Base-by-base conservation (phyloP, 2,113 vertebrate genomes). In the Dipodomys spectabilis region DNA sequence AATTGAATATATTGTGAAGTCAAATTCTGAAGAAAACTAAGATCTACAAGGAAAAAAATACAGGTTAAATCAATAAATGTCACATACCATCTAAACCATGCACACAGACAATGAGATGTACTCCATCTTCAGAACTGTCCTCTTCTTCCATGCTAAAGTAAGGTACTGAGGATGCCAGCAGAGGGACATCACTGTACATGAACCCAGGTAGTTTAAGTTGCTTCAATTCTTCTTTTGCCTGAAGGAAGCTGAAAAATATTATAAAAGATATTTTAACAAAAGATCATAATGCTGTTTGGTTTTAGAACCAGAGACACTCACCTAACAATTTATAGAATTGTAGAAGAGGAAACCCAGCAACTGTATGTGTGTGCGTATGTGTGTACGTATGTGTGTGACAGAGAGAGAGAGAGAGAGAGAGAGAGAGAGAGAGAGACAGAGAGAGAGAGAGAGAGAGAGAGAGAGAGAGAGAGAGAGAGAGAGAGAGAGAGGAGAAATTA, bases 51-150 rank as follows among this genome's bases (percentile, higher is more conserved):
- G 81, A 85, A 89, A 94, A 95, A 64, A 97, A 90, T 30, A 90
- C 32, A 77, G 72, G 83, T 53, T 74, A 94, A 5, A 44, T 30
- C 2, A 49, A 32, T 11, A 73, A 73, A 64, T 69, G 35, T 25
- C 82, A 92, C 98, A 23, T 98, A 99, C 99, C 99, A 74, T 99
- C 99, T 30, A 99, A 98, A 74, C 99, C 99, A 57, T 99, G 99
- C 39, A 99, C 99, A 80, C 99, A 99, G 92, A 99, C 99, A 92
- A 99, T 98, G 28, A 99, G 99, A 96, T 99, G 99, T 75, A 99
- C 99, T 93, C 99, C 99, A 88, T 99, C 99, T 80, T 99, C 99
- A 95, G 98, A 98, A 92, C 97, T 97, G 80, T 99, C 99, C 78
- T 99, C 99, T 15, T 99, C 99, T 97, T 99, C 99, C 97, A 99